Base-by-base conservation (phyloP, 2,888 invertebrate species). In the Alitta virens region DNA sequence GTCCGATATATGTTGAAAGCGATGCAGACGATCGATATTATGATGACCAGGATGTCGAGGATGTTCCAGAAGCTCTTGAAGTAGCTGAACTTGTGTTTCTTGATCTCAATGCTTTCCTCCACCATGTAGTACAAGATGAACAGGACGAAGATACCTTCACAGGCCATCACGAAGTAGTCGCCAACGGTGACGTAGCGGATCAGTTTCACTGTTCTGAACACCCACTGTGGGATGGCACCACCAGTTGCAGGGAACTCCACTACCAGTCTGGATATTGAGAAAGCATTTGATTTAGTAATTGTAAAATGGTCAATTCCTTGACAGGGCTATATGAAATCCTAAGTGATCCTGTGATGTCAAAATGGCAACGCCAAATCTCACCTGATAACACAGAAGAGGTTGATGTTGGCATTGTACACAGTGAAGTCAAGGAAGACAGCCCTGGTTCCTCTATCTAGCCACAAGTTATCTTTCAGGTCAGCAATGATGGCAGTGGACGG, bases 211-310 rank as follows among this genome's bases (percentile, higher is more conserved):
- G 87, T 85, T 38, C 86, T 83, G 72, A 89, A 83, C 2, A 83
- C 81, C 69, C 83, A 84, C 0, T 86, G 86, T 0, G 90, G 84
- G 24, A 89, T 77, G 27, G 89, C 84, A 1, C 89, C 89, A 18
- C 90, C 90, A 2, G 88, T 87, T 0, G 90, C 86, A 1, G 89
- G 88, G 71, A 89, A 85, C 81, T 91, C 90, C 56, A 88, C 86
- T 18, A 87, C 80, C 21, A 90, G 78, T 76, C 89, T 89, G 69
- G 43, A 74, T 9, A 24, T 33, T 12, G 12, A 33, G 33, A 33
- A 33, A 33, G 12, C n/a, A n/a, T n/a, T 7, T 33, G 33, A 7
- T 33, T 7, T 33, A 33, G 12, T 12, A 33, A 7, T 33, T 7
- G 33, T 33, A 33, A n/a, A n/a, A n/a, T n/a, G n/a, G n/a, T n/a